phyloP scores from a whole-genome alignment of 2,113 vertebrate genomes.

The Varanus salvator region DNA sequence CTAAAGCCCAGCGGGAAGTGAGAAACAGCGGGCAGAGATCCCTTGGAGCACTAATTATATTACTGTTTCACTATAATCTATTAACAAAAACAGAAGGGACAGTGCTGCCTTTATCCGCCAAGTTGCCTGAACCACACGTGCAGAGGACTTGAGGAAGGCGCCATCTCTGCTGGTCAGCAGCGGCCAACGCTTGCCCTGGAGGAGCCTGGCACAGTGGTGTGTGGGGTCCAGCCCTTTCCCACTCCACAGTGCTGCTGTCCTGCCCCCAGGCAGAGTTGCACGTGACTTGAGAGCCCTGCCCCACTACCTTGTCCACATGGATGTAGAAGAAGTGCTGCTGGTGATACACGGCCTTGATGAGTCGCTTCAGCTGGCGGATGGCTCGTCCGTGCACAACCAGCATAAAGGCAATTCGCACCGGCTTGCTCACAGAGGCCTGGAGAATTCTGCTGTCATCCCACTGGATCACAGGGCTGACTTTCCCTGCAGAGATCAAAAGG shows the following conservation, averaged over 20 bases:
- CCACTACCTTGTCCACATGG: slow-evolving; percentile 92
- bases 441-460: slow-evolving; percentile 83
- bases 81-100: too few relatives aligned
- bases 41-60: too few relatives aligned
- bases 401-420: slow-evolving; percentile 90
- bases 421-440: slow-evolving; percentile 79
- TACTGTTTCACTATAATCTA: too few relatives aligned
- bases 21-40: neutral
- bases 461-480: slow-evolving; percentile 84
- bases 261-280: neutral
- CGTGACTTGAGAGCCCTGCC: neutral
- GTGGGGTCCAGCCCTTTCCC: neutral
- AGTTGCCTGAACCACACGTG: neutral
- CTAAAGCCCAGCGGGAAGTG: neutral
- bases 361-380: slow-evolving; percentile 91
- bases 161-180: neutral
- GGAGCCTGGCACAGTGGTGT: neutral
- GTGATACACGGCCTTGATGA: slow-evolving; percentile 97
- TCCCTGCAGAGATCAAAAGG: slow-evolving; percentile 72
- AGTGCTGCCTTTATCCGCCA: neutral
- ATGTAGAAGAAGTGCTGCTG: slow-evolving; percentile 95
- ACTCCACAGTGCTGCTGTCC: neutral
- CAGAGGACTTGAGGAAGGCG: neutral
- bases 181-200: neutral
- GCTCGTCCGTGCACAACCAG: slow-evolving; percentile 94